Evolutionary conservation across 2,888 invertebrate genomes (phyloP).

Genomic region (Fragum whitleyi): DNA sequence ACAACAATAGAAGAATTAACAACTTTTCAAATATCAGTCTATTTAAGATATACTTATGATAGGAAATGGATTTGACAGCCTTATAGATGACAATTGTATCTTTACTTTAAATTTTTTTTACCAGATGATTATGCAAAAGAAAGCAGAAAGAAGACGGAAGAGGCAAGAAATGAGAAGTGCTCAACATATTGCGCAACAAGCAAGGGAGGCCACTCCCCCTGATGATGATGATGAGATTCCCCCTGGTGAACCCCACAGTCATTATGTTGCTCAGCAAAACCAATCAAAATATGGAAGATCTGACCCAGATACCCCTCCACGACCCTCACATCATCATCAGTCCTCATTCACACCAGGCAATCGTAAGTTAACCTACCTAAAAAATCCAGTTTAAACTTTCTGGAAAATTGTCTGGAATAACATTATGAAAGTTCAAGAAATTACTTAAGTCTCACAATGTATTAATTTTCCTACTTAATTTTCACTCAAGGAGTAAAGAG

Average conservation of each 20-base stretch:
- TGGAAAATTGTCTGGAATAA: too few relatives aligned
- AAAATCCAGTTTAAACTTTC: too few relatives aligned
- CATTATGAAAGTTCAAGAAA: too few relatives aligned
- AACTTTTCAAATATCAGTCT: too few relatives aligned
- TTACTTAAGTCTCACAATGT: too few relatives aligned
- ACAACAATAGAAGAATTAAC: too few relatives aligned
- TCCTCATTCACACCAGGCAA: slow-evolving; percentile 73
- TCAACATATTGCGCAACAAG: slow-evolving; percentile 64
- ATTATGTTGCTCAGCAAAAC: slow-evolving; percentile 38
- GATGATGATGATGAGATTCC: slow-evolving; percentile 56
- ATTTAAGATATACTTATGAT: too few relatives aligned
- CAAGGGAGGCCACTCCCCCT: slow-evolving; percentile 63
- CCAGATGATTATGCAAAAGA: slow-evolving; percentile 85
- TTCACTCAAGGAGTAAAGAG: too few relatives aligned
- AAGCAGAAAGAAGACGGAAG: slow-evolving; percentile 80
- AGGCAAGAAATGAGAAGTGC: slow-evolving; percentile 76
- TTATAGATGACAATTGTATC: too few relatives aligned
- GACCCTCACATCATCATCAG: slow-evolving; percentile 72
- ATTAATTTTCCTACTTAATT: too few relatives aligned
- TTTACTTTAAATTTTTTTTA: too few relatives aligned
- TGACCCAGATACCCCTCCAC: slow-evolving; percentile 63
- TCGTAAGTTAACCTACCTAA: slow-evolving; percentile 42
- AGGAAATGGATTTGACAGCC: too few relatives aligned
- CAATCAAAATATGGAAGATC: slow-evolving; percentile 55
- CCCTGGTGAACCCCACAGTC: slow-evolving; percentile 72